These are phyloP conservation scores for Sylvia borin DNA, from an alignment of 2,797 vertebrate species.

Conservation along the genomic window DNA sequence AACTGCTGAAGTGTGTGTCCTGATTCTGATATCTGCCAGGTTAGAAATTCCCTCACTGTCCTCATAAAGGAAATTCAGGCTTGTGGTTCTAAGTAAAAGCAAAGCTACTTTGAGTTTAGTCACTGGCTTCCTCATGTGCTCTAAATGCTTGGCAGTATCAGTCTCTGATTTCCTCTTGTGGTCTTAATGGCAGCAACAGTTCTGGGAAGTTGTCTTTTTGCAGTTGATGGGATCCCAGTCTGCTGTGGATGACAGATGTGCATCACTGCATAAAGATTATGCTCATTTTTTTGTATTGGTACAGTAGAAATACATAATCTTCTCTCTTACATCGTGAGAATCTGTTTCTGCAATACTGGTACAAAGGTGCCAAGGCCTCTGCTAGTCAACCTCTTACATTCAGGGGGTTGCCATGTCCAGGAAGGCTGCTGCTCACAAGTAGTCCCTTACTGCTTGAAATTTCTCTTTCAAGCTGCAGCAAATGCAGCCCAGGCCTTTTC, in stretches of 20 bases:
- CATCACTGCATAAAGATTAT: neutral
- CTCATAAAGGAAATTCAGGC: neutral
- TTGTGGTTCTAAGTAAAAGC: neutral
- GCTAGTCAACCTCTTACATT: neutral
- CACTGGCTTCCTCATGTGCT: neutral
- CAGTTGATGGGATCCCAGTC: neutral
- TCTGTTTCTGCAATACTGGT: neutral
- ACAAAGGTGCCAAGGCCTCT: neutral
- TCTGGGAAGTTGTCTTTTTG: constrained; percentile 14
- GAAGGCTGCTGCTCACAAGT: neutral
- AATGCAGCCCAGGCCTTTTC: neutral
- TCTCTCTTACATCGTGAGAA: neutral
- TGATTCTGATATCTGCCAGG: neutral
- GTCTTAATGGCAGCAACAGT: neutral
- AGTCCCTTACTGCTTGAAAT: neutral
- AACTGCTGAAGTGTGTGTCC: neutral
- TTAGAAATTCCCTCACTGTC: neutral
- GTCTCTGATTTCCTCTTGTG: neutral
- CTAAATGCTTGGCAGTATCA: neutral
- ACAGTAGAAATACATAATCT: neutral
- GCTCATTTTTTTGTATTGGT: neutral
- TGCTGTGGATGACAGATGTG: neutral
- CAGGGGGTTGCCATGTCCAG: neutral
- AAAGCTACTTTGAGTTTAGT: constrained; percentile 1
- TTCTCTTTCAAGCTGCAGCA: neutral